Conservation (phyloP, 2,113 vertebrate genomes). For the Dasyprocta punctata region DNA sequence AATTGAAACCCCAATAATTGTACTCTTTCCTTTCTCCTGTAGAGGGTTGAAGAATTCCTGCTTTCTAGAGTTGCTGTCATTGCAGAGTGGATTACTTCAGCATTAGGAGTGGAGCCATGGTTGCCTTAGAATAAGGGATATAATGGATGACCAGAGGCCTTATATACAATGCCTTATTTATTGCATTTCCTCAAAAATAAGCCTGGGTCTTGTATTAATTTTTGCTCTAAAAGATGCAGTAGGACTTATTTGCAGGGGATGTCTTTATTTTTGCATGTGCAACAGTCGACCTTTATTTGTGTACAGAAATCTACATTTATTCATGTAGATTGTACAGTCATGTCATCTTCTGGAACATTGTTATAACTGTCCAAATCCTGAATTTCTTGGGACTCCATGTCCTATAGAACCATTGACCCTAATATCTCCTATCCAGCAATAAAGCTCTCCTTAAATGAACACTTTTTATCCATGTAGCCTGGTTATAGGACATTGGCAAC, state of each 20-base stretch:
- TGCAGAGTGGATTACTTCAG: not conserved
- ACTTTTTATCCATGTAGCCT: not conserved
- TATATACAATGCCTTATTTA: not conserved
- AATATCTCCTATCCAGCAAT: not conserved
- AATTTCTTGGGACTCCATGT: not conserved
- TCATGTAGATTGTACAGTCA: not conserved
- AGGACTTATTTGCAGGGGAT: not conserved
- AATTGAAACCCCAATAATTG: not conserved
- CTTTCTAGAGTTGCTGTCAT: not conserved
- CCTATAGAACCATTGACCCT: not conserved
- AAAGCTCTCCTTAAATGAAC: not conserved
- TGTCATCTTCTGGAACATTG: not conserved
- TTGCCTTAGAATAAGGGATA: not conserved
- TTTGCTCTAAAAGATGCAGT: not conserved
- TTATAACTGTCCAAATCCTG: not conserved
- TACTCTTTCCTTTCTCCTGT: not conserved
- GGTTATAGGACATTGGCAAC: not conserved
- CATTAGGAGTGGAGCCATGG: not conserved
- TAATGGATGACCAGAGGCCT: not conserved
- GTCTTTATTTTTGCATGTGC: not conserved
- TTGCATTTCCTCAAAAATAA: not conserved
- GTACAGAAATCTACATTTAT: not conserved
- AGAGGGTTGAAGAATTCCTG: not conserved
- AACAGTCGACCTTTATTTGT: not conserved
- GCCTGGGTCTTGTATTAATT: not conserved